Percentiles rank a stretch among this genome's conserved stretches.
phyloP scores from a whole-genome alignment of 2,888 invertebrate species.

The Brachycybe producta region DNA sequence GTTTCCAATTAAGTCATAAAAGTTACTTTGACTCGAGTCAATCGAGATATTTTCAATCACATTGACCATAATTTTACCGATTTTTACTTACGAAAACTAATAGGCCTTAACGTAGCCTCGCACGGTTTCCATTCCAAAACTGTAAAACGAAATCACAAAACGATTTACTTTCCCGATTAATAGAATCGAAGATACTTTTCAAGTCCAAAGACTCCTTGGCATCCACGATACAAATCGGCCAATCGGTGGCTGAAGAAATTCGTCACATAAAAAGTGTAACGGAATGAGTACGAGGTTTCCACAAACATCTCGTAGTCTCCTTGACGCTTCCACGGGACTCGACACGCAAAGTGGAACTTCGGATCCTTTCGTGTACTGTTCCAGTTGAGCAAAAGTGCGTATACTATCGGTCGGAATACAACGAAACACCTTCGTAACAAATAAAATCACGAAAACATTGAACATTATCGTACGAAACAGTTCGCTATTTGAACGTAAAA shows the following conservation, averaged over 20 bases:
- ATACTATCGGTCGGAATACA: constrained; percentile 77
- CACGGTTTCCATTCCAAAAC: too few species aligned
- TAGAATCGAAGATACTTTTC: too few species aligned
- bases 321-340: constrained; percentile 52
- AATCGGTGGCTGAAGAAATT: constrained; percentile 67
- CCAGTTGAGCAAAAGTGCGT: constrained; percentile 60
- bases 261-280: constrained; percentile 72
- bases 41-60: too few species aligned
- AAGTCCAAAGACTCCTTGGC: constrained; percentile 83
- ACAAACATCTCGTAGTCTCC: constrained; percentile 54
- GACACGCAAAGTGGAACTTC: constrained; percentile 55
- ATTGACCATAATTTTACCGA: too few species aligned
- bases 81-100: too few species aligned
- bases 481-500: not conserved
- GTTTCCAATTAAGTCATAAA: too few species aligned
- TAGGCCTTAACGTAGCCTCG: too few species aligned
- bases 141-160: too few species aligned
- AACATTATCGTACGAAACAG: not conserved
- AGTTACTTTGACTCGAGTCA: too few species aligned
- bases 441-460: not conserved
- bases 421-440: constrained; percentile 60
- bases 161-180: too few species aligned
- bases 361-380: constrained; percentile 51
- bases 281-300: constrained; percentile 74
- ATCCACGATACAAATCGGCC: constrained; percentile 80